Evolutionary conservation across 2,113 vertebrate genomes (phyloP).

Genomic region (Actenoides lindsayi): DNA sequence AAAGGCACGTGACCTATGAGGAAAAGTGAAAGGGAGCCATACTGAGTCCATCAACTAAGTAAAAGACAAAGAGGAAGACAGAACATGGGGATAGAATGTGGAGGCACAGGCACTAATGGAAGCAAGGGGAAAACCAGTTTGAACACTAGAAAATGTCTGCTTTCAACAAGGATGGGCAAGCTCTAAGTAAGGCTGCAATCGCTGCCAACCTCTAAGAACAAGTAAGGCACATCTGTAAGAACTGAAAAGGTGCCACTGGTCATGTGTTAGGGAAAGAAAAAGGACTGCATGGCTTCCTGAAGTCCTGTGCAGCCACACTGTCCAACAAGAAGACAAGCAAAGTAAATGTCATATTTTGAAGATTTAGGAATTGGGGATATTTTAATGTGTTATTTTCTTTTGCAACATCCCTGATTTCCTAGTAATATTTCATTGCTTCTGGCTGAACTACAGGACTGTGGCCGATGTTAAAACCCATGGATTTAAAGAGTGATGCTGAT

Average conservation of each 20-base stretch:
- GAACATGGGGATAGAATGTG: background rate
- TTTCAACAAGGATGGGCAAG: background rate
- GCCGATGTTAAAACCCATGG: background rate
- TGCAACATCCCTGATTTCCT: background rate
- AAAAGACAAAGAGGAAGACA: background rate
- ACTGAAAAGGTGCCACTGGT: background rate
- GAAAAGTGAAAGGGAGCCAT: background rate
- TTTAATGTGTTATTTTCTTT: background rate
- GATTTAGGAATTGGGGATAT: background rate
- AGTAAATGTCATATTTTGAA: background rate
- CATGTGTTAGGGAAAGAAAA: background rate
- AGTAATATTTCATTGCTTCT: background rate
- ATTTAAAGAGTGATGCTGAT: background rate
- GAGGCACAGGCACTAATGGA: background rate
- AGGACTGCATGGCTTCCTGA: background rate
- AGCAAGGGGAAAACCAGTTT: background rate
- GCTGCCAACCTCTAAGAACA: background rate
- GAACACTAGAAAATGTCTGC: background rate
- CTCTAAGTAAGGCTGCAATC: background rate
- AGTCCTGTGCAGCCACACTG: background rate
- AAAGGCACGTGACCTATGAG: background rate
- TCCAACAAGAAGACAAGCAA: background rate
- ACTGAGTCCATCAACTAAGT: background rate
- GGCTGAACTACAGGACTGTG: background rate
- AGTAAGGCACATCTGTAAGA: background rate